Percentiles rank a stretch among this genome's conserved stretches.
Conservation (phyloP, 1,140 invertebrate species). For the Lithobius niger region DNA sequence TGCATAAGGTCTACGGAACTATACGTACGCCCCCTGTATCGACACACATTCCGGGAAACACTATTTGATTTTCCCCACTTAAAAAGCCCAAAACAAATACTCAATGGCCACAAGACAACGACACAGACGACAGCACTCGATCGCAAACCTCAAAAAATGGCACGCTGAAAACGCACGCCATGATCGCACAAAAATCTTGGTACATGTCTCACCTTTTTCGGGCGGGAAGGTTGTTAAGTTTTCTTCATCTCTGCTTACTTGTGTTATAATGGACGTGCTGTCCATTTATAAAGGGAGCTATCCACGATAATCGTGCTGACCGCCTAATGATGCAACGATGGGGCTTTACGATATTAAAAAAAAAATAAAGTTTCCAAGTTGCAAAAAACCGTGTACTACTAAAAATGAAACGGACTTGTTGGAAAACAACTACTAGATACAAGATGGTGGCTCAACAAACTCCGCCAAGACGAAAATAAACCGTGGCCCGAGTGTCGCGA, state of each 20-base stretch:
- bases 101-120: too few species aligned
- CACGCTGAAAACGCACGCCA: conserved; percentile 15
- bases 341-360: not conserved
- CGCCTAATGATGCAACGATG: not conserved
- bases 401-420: too few species aligned
- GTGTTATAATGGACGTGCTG: conserved; percentile 95
- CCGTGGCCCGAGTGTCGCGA: not conserved
- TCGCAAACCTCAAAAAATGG: conserved; percentile 12
- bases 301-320: not conserved
- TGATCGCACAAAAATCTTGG: conserved; percentile 13
- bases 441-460: not conserved
- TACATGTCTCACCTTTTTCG: conserved; percentile 65
- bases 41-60: too few species aligned
- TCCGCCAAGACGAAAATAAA: conserved; percentile 4
- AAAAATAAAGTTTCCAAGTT: not conserved
- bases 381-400: too few species aligned
- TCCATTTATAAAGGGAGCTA: conserved; percentile 84
- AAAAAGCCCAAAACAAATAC: not conserved
- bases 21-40: too few species aligned
- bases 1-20: too few species aligned
- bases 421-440: too few species aligned
- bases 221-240: conserved; percentile 76
- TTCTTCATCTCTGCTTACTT: conserved; percentile 92
- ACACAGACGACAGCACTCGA: too few species aligned
- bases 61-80: too few species aligned